phyloP scores from a whole-genome alignment of 2,113 vertebrate species.

The Dasyprocta punctata region DNA sequence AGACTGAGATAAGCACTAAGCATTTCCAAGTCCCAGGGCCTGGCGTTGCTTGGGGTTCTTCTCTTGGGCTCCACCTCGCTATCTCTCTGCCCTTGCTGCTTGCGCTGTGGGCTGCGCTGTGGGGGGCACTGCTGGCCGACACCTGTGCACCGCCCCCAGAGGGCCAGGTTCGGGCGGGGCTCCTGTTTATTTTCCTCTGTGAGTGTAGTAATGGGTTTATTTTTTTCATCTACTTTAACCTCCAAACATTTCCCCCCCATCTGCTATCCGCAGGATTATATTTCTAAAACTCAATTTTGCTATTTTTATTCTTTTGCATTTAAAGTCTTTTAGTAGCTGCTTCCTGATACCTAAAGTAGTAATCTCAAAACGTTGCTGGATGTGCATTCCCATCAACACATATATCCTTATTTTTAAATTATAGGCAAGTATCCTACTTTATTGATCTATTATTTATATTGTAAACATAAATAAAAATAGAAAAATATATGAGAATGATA shows the following conservation, averaged over 20 bases:
- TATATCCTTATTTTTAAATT: constrained; percentile 38
- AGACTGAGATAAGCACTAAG: background rate
- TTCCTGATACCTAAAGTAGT: constrained; percentile 18
- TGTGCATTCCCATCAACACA: background rate
- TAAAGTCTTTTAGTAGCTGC: background rate
- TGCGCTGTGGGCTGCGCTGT: background rate
- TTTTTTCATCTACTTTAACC: background rate
- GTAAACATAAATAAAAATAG: constrained; percentile 30
- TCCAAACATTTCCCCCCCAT: background rate
- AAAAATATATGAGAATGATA: constrained; percentile 40
- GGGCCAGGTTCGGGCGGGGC: background rate
- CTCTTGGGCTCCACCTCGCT: background rate
- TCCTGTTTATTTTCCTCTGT: background rate
- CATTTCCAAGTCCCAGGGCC: background rate
- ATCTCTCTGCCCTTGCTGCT: background rate
- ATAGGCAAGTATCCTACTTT: background rate
- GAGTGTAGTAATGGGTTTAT: background rate
- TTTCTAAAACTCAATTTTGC: constrained; percentile 45
- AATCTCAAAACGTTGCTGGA: background rate
- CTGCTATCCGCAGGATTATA: background rate
- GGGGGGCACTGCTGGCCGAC: no score
- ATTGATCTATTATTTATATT: constrained; percentile 8
- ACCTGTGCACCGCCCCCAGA: rapidly evolving
- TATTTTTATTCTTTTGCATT: constrained; percentile 22
- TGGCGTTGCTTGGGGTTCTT: background rate